Evolutionary conservation across 2,797 vertebrate genomes (phyloP).

Genomic region (Lutjanus campechanus): DNA sequence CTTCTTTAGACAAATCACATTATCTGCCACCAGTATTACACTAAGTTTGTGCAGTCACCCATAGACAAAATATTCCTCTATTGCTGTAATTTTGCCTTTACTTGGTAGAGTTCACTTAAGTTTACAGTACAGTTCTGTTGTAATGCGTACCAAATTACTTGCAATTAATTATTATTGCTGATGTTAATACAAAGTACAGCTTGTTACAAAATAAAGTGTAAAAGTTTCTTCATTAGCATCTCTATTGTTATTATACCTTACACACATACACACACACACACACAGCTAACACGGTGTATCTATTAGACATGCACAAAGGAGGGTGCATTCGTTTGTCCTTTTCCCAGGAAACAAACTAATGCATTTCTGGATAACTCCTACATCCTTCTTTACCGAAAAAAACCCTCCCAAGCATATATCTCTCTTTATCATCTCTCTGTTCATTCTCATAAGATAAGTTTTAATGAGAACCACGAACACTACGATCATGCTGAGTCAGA

Average conservation of each 20-base stretch:
- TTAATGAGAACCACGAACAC: conserved; percentile 43
- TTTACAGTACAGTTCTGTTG: too few species aligned
- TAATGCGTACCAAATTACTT: too few species aligned
- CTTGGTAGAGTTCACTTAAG: too few species aligned
- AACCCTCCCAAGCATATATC: not conserved
- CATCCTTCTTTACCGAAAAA: conserved; percentile 12
- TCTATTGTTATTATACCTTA: not conserved
- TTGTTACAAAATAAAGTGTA: too few species aligned
- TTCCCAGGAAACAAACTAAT: conserved; percentile 17
- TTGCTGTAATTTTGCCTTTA: too few species aligned
- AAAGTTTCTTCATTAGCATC: too few species aligned
- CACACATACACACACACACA: not conserved
- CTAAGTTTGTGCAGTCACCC: too few species aligned
- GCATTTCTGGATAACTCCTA: conserved; percentile 13
- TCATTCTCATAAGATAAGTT: conserved; percentile 37
- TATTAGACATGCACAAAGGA: conserved; percentile 12
- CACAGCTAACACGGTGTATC: not conserved
- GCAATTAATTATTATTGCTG: too few species aligned
- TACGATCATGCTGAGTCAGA: conserved; percentile 46
- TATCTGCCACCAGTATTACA: too few species aligned
- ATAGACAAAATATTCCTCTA: too few species aligned
- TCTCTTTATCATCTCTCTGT: conserved; percentile 6
- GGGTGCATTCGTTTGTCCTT: conserved; percentile 5
- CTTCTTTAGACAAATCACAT: too few species aligned
- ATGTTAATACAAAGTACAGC: too few species aligned